These are phyloP conservation scores for Discoglossus pictus DNA, from an alignment of 2,797 vertebrate genomes.

Conservation along the genomic window DNA sequence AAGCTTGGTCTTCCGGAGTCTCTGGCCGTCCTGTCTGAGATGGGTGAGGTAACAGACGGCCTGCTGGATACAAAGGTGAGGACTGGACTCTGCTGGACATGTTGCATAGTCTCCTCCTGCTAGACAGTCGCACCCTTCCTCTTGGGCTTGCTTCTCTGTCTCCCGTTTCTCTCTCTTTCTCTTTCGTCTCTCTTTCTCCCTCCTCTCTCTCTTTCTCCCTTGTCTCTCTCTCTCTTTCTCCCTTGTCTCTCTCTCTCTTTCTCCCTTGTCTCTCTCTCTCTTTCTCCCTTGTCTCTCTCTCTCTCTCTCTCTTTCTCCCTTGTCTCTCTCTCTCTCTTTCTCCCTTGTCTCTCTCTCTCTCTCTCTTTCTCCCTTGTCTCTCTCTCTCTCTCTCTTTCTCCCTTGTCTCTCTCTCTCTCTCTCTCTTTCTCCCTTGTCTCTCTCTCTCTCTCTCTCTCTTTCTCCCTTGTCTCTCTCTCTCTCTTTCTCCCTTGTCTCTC, in stretches of 20 bases:
- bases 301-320: neutral
- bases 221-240: neutral
- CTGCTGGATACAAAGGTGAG: constrained; percentile 96
- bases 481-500: too few species aligned
- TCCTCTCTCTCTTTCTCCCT: neutral
- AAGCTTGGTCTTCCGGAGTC: constrained; percentile 93
- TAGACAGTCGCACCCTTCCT: neutral
- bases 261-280: neutral
- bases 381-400: too few species aligned
- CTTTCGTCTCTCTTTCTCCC: neutral
- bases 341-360: too few species aligned
- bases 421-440: neutral
- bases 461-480: neutral
- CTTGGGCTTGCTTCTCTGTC: neutral
- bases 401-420: too few species aligned
- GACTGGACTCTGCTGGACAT: too few species aligned
- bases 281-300: too few species aligned
- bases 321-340: neutral
- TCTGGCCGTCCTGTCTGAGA: constrained; percentile 91
- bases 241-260: neutral
- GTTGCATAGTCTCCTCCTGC: neutral
- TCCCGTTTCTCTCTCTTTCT: neutral
- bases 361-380: neutral
- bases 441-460: neutral
- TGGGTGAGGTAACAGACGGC: constrained; percentile 97